Percentiles rank a stretch among this genome's conserved stretches.
Evolutionary conservation across 2,113 vertebrate genomes (phyloP).

Genomic region (Eleginops maclovinus): DNA sequence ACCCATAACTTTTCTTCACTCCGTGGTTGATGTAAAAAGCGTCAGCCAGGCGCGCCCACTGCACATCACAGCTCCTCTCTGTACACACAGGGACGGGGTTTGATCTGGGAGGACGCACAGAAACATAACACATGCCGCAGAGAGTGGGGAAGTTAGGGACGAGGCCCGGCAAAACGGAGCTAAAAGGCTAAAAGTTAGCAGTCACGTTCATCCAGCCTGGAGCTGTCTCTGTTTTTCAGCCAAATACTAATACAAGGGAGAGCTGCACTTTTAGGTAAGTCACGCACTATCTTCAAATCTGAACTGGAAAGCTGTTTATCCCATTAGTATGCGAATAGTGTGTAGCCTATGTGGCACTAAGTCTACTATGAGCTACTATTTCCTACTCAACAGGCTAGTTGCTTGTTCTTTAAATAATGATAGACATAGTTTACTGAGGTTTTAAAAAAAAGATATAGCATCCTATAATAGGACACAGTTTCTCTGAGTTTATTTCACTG

Average conservation of each 20-base stretch:
- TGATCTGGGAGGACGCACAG: constrained; percentile 53
- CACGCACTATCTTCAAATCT: neutral
- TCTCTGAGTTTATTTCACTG: neutral
- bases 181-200: constrained; percentile 16
- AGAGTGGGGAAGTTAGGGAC: neutral
- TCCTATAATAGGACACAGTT: too few relatives aligned
- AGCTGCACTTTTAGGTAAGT: constrained; percentile 46
- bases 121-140: constrained; percentile 48
- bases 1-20: constrained; percentile 58
- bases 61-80: constrained; percentile 28
- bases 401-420: neutral
- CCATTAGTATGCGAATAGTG: constrained; percentile 6
- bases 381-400: neutral
- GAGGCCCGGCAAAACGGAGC: constrained; percentile 3
- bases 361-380: neutral
- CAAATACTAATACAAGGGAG: neutral
- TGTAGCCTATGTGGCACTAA: constrained; percentile 27
- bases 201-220: neutral
- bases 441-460: too few relatives aligned
- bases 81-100: constrained; percentile 12
- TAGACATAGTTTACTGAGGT: too few relatives aligned
- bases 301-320: neutral
- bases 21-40: constrained; percentile 56
- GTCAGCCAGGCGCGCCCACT: constrained; percentile 69
- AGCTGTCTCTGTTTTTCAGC: neutral